Conservation (phyloP, 2,797 vertebrate species). For the Amphiprion clarkii region DNA sequence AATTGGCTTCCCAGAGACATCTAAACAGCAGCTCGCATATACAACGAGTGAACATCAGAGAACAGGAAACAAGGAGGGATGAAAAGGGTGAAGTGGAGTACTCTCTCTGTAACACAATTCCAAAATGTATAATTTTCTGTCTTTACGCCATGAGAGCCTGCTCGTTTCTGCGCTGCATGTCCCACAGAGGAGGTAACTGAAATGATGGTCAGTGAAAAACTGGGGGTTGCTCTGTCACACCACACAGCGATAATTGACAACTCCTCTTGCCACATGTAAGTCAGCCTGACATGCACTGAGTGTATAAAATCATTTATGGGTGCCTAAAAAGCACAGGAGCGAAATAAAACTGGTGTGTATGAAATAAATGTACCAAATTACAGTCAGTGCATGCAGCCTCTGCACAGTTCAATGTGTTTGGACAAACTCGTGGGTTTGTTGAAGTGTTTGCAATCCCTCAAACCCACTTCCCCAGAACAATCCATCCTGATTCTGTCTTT, state of each 20-base stretch:
- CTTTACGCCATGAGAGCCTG: slow-evolving; percentile 13
- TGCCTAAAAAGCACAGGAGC: slow-evolving; percentile 22
- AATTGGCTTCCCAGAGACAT: slow-evolving; percentile 79
- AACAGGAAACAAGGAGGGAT: slow-evolving; percentile 24
- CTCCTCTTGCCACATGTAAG: slow-evolving; percentile 24
- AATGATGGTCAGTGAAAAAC: slow-evolving; percentile 37
- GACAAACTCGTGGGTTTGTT: slow-evolving; percentile 21
- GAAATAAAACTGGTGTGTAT: slow-evolving; percentile 3
- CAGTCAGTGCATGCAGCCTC: neutral
- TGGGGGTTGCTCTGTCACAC: slow-evolving; percentile 17
- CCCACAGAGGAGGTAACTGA: slow-evolving; percentile 37
- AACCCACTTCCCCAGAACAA: neutral
- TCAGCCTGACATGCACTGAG: slow-evolving; percentile 21
- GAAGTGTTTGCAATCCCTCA: slow-evolving; percentile 23
- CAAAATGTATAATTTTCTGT: slow-evolving; percentile 28
- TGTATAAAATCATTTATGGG: slow-evolving; percentile 31
- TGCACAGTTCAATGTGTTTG: slow-evolving; percentile 26
- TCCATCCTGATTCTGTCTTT: slow-evolving; percentile 4
- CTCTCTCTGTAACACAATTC: slow-evolving; percentile 17
- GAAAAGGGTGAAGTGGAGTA: slow-evolving; percentile 27
- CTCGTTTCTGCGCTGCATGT: slow-evolving; percentile 11
- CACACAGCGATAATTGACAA: slow-evolving; percentile 8
- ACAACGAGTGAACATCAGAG: slow-evolving; percentile 65
- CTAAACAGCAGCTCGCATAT: slow-evolving; percentile 73
- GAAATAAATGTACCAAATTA: slow-evolving; percentile 31